Percentiles rank a stretch among this genome's conserved stretches.
Conservation (phyloP, 2,888 invertebrate species). For the Spialia ferax region DNA sequence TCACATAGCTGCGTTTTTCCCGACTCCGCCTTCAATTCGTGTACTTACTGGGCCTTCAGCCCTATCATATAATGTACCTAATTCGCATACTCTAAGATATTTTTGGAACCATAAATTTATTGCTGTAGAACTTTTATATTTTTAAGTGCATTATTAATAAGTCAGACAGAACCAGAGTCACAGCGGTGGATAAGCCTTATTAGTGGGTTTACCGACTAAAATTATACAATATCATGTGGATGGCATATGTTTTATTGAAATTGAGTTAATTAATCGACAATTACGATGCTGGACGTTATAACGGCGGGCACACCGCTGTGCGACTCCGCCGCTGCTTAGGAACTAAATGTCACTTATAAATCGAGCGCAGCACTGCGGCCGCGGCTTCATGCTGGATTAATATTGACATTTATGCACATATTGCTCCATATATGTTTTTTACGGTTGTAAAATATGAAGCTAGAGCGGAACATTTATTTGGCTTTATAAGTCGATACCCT, state of each 20-base stretch:
- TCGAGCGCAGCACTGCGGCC: slow-evolving; percentile 59
- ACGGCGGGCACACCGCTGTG: slow-evolving; percentile 79
- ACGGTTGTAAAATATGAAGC: slow-evolving; percentile 84
- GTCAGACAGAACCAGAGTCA: slow-evolving; percentile 63
- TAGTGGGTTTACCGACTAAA: slow-evolving; percentile 74
- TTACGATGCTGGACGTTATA: slow-evolving; percentile 82
- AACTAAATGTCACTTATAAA: slow-evolving; percentile 73
- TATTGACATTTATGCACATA: slow-evolving; percentile 86
- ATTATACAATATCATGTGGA: slow-evolving; percentile 82
- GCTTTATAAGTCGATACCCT: slow-evolving; percentile 70
- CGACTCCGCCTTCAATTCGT: slow-evolving; percentile 52
- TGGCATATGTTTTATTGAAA: slow-evolving; percentile 83
- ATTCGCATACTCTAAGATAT: slow-evolving; percentile 63
- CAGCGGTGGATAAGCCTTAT: slow-evolving; percentile 77
- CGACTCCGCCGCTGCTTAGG: slow-evolving; percentile 63
- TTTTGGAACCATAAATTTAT: slow-evolving; percentile 59
- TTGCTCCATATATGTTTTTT: slow-evolving; percentile 86
- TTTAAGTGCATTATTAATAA: slow-evolving; percentile 65
- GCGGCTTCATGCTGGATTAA: slow-evolving; percentile 64
- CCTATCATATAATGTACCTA: slow-evolving; percentile 61
- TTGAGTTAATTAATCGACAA: slow-evolving; percentile 84
- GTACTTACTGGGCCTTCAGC: slow-evolving; percentile 50
- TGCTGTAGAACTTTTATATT: slow-evolving; percentile 61
- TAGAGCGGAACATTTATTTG: slow-evolving; percentile 69
- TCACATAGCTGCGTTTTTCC: slow-evolving; percentile 57